Base-by-base conservation (phyloP, 2,888 invertebrate genomes). In the Exephanes ischioxanthus region DNA sequence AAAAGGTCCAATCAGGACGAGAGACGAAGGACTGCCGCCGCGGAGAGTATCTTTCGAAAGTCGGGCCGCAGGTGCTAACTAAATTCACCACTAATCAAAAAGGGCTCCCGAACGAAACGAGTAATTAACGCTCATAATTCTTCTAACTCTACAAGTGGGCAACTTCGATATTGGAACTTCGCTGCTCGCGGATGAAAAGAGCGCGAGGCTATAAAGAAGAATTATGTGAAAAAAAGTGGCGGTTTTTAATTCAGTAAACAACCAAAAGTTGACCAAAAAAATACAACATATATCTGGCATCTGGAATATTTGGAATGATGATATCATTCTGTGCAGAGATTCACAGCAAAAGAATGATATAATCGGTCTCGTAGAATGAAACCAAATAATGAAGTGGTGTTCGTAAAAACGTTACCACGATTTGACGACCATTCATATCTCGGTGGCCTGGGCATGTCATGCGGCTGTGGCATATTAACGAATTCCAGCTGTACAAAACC, bases 81-180 rank as follows among this genome's bases (percentile, higher is more conserved):
- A 90, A 90, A 90, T 91, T 87, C 88, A 87, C 88, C 89, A 89
- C 90, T 90, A 91, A 91, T 90, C 90, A 89, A 89, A 89, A 89
- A 85, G 86, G 87, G 88, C 87, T 88, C 88, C 81, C 80, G 88
- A 86, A 84, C 89, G 86, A 89, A 90, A 90, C 90, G 89, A 90
- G 91, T 90, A 91, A 92, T 92, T 92, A 92, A 91, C 90, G 89
- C 89, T 90, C 91, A 91, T 92, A 91, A 91, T 87, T 91, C 91
- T 90, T 90, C 86, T 71, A 79, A 77, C 85, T 84, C 83, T 86
- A 86, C 88, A 88, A 87, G 87, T 85, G 86, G 86, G 82, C 79
- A 68, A 77, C 67, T 63, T 84, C 81, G 76, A 87, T 87, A 82
- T 80, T 61, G 11, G 71, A 14, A 55, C 53, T n/a, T 77, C 26